These are phyloP conservation scores for Pseudeuparius sepicola DNA, from an alignment of 2,888 invertebrate species.

Conservation along the genomic window DNA sequence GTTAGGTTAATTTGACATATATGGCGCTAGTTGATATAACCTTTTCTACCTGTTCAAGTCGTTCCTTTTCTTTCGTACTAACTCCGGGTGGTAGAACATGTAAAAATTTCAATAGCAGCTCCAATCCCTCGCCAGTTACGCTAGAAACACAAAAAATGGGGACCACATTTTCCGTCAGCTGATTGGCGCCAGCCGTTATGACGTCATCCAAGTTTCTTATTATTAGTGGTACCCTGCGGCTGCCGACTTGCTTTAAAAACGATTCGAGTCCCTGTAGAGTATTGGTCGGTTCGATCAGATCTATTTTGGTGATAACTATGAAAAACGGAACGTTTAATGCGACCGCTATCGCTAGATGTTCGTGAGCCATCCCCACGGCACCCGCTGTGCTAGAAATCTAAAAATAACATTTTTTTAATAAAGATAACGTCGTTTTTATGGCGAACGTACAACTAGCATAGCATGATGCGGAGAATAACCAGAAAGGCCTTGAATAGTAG, in stretches of 20 bases:
- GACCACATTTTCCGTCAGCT: constrained; percentile 52
- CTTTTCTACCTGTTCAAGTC: constrained; percentile 57
- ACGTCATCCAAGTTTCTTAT: constrained; percentile 62
- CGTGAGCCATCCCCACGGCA: constrained; percentile 73
- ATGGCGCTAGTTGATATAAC: too few relatives aligned
- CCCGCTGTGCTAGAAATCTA: constrained; percentile 76
- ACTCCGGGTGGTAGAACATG: constrained; percentile 67
- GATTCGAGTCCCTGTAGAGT: constrained; percentile 49
- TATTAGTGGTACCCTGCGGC: constrained; percentile 52
- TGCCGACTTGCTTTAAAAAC: constrained; percentile 56
- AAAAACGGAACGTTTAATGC: constrained; percentile 84
- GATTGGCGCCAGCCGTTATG: constrained; percentile 61
- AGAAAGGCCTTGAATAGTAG: constrained; percentile 89
- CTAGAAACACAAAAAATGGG: constrained; percentile 86
- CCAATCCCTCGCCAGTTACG: constrained; percentile 78
- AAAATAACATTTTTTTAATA: constrained; percentile 13
- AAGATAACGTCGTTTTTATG: not conserved
- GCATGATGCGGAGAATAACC: constrained; percentile 90
- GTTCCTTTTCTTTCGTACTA: constrained; percentile 54
- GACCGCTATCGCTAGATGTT: constrained; percentile 78
- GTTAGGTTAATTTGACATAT: too few relatives aligned
- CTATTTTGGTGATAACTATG: constrained; percentile 88
- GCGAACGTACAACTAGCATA: constrained; percentile 72
- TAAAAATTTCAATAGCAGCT: constrained; percentile 75
- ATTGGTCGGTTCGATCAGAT: constrained; percentile 56